Percentiles rank a stretch among this genome's conserved stretches.
These are phyloP conservation scores for Grapholita molesta DNA, from an alignment of 1,140 invertebrate genomes.

Conservation along the genomic window DNA sequence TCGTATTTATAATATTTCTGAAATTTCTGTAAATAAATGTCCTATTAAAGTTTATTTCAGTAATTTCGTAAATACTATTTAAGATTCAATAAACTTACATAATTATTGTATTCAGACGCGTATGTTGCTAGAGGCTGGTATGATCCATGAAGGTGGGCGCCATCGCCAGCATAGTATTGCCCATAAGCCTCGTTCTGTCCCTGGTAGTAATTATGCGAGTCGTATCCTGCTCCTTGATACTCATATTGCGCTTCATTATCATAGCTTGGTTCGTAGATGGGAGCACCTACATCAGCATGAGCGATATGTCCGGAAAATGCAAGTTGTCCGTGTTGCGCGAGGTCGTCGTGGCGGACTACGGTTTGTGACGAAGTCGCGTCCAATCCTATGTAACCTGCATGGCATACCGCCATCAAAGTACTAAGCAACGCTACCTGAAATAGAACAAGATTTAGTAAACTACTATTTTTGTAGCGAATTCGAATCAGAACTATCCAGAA, in stretches of 20 bases:
- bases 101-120: background rate
- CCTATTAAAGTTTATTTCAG: background rate
- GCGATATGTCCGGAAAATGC: background rate
- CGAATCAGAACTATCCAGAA: background rate
- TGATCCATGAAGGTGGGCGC: background rate
- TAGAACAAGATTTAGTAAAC: background rate
- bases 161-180: background rate
- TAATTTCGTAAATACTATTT: background rate
- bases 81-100: background rate
- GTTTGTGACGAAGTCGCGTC: conserved; percentile 11
- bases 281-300: background rate
- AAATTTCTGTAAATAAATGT: too few species aligned
- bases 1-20: too few species aligned
- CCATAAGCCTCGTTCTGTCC: background rate
- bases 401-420: background rate
- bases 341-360: conserved; percentile 2
- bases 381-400: conserved; percentile 4
- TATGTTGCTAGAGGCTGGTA: conserved; percentile 4
- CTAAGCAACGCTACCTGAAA: conserved; percentile 7
- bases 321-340: background rate
- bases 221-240: background rate
- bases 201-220: background rate
- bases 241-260: background rate
- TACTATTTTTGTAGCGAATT: background rate
- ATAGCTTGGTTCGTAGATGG: background rate